Conservation (phyloP, 2,888 invertebrate genomes). For the Ptilodon capucinus region DNA sequence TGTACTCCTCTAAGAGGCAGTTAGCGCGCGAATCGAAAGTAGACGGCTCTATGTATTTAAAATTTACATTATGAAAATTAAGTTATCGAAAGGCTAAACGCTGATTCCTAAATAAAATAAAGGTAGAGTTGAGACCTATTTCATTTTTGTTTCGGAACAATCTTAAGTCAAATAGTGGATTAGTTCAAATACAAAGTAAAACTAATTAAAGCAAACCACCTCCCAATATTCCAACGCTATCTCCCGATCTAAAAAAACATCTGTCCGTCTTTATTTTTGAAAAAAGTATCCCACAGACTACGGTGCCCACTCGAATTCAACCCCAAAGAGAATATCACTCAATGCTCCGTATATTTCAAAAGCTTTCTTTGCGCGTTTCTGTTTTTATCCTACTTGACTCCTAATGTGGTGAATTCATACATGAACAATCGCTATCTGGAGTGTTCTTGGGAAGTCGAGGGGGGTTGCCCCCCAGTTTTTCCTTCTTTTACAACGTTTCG, state of each 20-base stretch:
- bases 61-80: no score
- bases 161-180: no score
- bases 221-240: background rate
- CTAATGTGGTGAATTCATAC: slow-evolving; percentile 89
- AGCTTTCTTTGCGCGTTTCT: slow-evolving; percentile 70
- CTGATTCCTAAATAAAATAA: no score
- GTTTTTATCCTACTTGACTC: slow-evolving; percentile 85
- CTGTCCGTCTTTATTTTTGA: slow-evolving; percentile 35
- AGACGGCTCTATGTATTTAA: no score
- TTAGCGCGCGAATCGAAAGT: no score
- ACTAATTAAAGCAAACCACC: background rate
- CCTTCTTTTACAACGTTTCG: slow-evolving; percentile 63
- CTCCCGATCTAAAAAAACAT: slow-evolving; percentile 17
- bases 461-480: slow-evolving; percentile 38
- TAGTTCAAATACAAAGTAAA: no score
- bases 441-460: slow-evolving; percentile 51
- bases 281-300: slow-evolving; percentile 39
- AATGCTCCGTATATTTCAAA: slow-evolving; percentile 70
- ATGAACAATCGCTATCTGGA: slow-evolving; percentile 82
- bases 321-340: slow-evolving; percentile 65
- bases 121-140: no score
- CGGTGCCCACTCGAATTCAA: slow-evolving; percentile 41
- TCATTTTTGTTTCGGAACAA: no score
- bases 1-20: no score
- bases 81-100: no score